Base-by-base conservation (phyloP, 2,888 invertebrate genomes). In the Hirtodrosophila trivittata region DNA sequence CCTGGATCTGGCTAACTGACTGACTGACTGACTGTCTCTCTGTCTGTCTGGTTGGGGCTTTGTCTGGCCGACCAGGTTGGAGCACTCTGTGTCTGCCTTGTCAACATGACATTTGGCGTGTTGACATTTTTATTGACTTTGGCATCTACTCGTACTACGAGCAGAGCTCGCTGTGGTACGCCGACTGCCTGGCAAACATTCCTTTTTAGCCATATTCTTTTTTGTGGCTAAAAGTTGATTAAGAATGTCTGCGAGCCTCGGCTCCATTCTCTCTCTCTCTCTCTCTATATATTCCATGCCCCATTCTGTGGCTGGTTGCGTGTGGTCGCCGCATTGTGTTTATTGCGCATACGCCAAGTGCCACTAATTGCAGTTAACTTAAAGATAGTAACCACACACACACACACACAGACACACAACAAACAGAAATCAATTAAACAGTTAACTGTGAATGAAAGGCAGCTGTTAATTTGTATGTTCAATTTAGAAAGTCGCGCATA, bases 61-160 rank as follows among this genome's bases (percentile, higher is more conserved):
- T 47, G 13, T 1, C 45, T 35, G 12, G 28, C 28, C 5, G 28
- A 28, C 18, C 18, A 21, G n/a, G 28, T n/a, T 28, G 28, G 7
- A 8, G 28, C 28, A 47, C 42, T n/a, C n/a, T 50, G 33, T 74
- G 63, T 67, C 68, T 77, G 75, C 75, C 67, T 77, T 85, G 83
- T 86, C 87, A 87, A 83, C 83, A 82, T 85, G 83, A 85, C 87
- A 86, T 80, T 87, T 87, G 82, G 66, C 78, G 80, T 87, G 87
- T 87, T 83, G 83, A 83, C 83, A 80, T 85, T 83, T 83, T 83
- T 83, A 83, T 83, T 83, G 87, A 87, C 84, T 87, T 76, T 83
- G 87, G 76, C 85, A 85, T 69, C 65, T 65, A 70, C 64, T 67
- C 69, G 68, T 73, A 67, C 68, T 41, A 25, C 56, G n/a, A n/a